A percentile compares a stretch with the other conserved stretches of the same genome.
These are phyloP conservation scores for Clarias pachynema DNA, from an alignment of 2,797 vertebrate genomes.

Conservation along the genomic window DNA sequence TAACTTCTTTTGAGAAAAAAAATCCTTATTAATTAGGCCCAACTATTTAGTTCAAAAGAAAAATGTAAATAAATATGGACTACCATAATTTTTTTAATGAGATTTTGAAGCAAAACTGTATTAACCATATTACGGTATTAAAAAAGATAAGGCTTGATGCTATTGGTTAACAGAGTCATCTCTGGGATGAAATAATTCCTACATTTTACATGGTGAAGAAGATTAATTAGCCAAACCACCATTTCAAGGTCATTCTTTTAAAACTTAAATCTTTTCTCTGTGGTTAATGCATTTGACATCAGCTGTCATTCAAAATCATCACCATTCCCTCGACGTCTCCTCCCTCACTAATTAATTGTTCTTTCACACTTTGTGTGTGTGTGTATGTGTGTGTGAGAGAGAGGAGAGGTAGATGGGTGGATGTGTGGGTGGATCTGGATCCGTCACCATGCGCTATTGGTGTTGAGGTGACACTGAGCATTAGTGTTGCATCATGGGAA, in stretches of 20 bases:
- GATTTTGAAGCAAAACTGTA: not conserved
- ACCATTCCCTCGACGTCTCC: not conserved
- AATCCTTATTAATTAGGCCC: not conserved
- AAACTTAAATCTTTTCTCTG: not conserved
- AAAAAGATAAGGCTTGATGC: not conserved
- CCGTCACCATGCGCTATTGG: slow-evolving; percentile 4
- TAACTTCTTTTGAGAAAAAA: not conserved
- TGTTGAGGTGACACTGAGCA: slow-evolving; percentile 52
- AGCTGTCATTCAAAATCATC: slow-evolving; percentile 18
- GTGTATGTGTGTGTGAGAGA: slow-evolving; percentile 15
- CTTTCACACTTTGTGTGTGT: not conserved
- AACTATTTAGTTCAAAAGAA: not conserved
- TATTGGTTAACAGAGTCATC: not conserved
- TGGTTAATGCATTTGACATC: slow-evolving; percentile 1
- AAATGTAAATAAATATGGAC: not conserved
- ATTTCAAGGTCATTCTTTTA: not conserved
- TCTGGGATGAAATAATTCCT: not conserved
- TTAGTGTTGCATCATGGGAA: slow-evolving; percentile 50
- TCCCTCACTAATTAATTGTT: not conserved
- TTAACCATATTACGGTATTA: too few relatives aligned
- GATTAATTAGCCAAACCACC: not conserved
- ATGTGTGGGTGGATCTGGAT: slow-evolving; percentile 26
- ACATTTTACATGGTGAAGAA: not conserved
- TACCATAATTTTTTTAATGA: not conserved
- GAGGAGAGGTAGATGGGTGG: not conserved